These are phyloP conservation scores for Trimorus sp. DNA, from an alignment of 2,888 invertebrate species.

Conservation along the genomic window DNA sequence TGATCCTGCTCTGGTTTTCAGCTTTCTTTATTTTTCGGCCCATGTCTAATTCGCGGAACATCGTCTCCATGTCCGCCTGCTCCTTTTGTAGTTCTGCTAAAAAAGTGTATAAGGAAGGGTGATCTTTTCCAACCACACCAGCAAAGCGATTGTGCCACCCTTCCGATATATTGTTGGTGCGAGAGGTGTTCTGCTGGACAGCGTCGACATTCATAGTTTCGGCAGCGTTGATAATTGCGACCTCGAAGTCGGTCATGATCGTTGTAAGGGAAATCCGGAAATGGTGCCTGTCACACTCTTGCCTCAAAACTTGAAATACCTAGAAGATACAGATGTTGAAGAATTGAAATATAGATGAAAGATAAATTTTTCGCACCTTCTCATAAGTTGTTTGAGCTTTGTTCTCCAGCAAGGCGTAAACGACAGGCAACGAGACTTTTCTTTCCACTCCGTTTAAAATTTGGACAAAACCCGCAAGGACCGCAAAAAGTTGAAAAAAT, in stretches of 20 bases:
- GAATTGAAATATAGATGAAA: too few relatives aligned
- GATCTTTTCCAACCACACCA: not conserved
- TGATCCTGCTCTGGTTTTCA: not conserved
- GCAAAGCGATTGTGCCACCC: constrained; percentile 2
- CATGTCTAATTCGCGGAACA: not conserved
- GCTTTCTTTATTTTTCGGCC: not conserved
- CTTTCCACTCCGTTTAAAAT: constrained; percentile 9
- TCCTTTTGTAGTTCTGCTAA: constrained; percentile 4
- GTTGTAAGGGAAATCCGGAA: constrained; percentile 7
- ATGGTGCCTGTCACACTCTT: constrained; percentile 16
- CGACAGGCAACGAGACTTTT: constrained; percentile 15
- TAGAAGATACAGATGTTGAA: not conserved
- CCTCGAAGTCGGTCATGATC: constrained; percentile 35
- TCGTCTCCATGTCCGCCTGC: not conserved
- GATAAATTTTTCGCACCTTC: constrained; percentile 1
- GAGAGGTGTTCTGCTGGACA: constrained; percentile 1
- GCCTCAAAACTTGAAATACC: constrained; percentile 17
- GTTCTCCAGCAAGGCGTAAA: constrained; percentile 8
- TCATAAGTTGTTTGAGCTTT: constrained; percentile 14
- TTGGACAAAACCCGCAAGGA: constrained; percentile 13
- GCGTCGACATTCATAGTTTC: constrained; percentile 8
- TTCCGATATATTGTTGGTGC: not conserved
- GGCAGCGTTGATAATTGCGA: constrained; percentile 24
- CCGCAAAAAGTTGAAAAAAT: constrained; percentile 26
- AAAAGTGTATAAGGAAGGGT: constrained; percentile 1